Evolutionary conservation across 2,113 vertebrate species (phyloP).

Genomic region (Lycocorax pyrrhopterus): DNA sequence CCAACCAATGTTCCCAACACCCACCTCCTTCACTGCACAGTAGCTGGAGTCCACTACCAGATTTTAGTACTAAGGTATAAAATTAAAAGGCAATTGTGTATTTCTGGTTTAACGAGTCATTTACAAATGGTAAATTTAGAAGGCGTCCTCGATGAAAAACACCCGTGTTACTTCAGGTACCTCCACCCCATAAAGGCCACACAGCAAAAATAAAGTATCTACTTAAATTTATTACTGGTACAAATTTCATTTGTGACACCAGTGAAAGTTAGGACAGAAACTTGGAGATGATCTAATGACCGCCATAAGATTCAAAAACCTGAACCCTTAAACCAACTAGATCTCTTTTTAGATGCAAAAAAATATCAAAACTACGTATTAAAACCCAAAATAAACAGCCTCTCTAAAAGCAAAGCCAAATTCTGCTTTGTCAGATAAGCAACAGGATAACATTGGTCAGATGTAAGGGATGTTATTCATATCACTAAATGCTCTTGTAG

Average conservation of each 20-base stretch:
- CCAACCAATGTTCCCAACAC: not conserved
- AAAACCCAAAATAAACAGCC: not conserved
- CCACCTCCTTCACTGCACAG: not conserved
- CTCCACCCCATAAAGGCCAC: rapidly evolving
- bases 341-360: not conserved
- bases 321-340: not conserved
- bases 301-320: not conserved
- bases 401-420: not conserved
- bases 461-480: rapidly evolving
- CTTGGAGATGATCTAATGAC: not conserved
- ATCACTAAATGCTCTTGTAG: not conserved
- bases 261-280: not conserved
- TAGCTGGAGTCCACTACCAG: not conserved
- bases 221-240: not conserved
- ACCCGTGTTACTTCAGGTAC: not conserved
- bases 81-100: not conserved
- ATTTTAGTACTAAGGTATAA: not conserved
- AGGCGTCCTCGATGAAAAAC: rapidly evolving
- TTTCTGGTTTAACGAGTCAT: not conserved
- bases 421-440: not conserved
- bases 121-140: not conserved
- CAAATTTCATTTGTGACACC: not conserved
- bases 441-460: not conserved
- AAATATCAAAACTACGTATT: not conserved
- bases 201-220: not conserved